A percentile compares a stretch with the other conserved stretches of the same genome.
phyloP scores from a whole-genome alignment of 2,797 vertebrate genomes.

The Pangasius krempfi region DNA sequence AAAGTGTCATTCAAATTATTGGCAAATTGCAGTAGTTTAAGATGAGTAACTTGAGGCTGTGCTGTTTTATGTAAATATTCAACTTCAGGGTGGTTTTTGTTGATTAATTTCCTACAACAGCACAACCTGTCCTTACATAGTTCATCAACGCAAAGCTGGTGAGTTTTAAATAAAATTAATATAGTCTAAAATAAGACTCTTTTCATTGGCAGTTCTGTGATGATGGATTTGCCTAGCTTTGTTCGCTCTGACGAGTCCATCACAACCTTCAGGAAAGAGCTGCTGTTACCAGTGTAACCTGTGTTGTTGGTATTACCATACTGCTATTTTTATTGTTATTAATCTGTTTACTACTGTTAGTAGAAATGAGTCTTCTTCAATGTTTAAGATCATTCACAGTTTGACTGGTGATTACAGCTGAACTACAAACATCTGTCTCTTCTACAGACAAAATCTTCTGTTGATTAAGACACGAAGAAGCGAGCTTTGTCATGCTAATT shows the following conservation, averaged over 20 bases:
- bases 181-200: background rate
- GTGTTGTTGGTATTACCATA: too few relatives aligned
- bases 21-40: background rate
- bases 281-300: background rate
- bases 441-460: conserved; percentile 41
- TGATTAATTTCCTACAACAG: background rate
- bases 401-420: background rate
- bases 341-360: background rate
- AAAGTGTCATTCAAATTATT: background rate
- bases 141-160: background rate
- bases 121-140: background rate
- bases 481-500: conserved; percentile 25
- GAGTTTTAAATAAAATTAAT: background rate
- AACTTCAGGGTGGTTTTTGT: background rate
- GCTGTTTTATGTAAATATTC: background rate
- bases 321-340: background rate
- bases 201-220: background rate
- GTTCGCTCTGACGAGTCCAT: background rate
- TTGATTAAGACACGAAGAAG: conserved; percentile 36
- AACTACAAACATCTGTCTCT: conserved; percentile 11
- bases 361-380: background rate
- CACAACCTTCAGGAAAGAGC: background rate
- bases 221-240: background rate
- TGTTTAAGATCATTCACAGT: background rate
- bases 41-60: background rate